Percentiles rank a stretch among this genome's conserved stretches.
phyloP scores from a whole-genome alignment of 1,140 invertebrate species.

The Oreohelix idahoensis region DNA sequence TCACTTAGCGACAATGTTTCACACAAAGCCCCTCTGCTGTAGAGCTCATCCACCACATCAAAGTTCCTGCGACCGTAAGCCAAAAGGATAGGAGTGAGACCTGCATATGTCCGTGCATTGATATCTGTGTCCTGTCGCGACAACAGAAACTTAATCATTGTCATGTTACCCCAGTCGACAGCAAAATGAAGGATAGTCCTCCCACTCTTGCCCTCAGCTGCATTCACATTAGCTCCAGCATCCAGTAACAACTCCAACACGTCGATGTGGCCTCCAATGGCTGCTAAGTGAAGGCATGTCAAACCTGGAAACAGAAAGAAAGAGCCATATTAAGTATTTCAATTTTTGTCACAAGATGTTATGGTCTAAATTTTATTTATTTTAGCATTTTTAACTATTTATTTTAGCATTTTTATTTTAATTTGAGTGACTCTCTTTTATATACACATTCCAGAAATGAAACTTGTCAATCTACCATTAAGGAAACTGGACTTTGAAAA shows the following conservation, averaged over 20 bases:
- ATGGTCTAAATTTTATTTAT: too few relatives aligned
- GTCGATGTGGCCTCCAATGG: conserved; percentile 50
- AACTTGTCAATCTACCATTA: too few relatives aligned
- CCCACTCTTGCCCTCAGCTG: conserved; percentile 61
- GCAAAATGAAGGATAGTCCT: conserved; percentile 61
- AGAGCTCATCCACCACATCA: conserved; percentile 44
- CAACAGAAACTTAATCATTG: conserved; percentile 50
- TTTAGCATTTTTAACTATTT: too few relatives aligned
- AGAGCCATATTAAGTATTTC: background rate
- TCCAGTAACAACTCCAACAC: conserved; percentile 51
- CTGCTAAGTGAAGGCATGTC: conserved; percentile 77
- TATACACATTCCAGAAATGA: too few relatives aligned
- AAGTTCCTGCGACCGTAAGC: conserved; percentile 49
- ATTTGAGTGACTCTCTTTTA: background rate
- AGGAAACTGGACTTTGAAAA: too few relatives aligned
- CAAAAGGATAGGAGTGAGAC: conserved; percentile 51
- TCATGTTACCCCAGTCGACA: conserved; percentile 53
- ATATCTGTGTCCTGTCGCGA: conserved; percentile 42
- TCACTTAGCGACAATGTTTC: conserved; percentile 40
- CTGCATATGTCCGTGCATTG: conserved; percentile 57
- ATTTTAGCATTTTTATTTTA: background rate
- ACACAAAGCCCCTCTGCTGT: conserved; percentile 44
- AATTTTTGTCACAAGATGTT: too few relatives aligned
- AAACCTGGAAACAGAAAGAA: conserved; percentile 78
- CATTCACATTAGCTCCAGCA: conserved; percentile 79